Conservation (phyloP, 2,888 invertebrate species). For the Dynastes grantii region DNA sequence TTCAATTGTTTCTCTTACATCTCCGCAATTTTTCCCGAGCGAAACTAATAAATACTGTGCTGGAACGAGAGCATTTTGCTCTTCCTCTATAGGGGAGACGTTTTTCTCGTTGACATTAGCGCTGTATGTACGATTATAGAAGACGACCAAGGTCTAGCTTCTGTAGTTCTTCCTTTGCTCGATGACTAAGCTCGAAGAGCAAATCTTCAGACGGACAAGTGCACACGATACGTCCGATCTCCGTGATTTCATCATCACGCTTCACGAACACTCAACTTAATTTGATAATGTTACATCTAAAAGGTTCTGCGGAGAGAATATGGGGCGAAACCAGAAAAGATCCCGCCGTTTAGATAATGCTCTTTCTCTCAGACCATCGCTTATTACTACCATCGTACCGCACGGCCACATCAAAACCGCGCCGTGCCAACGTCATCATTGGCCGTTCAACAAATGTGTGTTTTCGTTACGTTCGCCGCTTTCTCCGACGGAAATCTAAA, state of each 20-base stretch:
- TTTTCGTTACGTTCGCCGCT: constrained; percentile 24
- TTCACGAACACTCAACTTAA: constrained; percentile 44
- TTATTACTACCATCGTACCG: background rate
- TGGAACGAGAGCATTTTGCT: too few relatives aligned
- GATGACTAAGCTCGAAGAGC: background rate
- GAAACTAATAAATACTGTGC: too few relatives aligned
- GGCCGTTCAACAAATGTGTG: constrained; percentile 33
- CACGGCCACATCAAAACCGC: background rate
- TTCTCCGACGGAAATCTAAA: constrained; percentile 21
- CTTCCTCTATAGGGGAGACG: too few relatives aligned
- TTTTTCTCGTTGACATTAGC: too few relatives aligned
- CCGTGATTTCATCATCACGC: constrained; percentile 45
- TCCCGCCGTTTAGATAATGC: constrained; percentile 34
- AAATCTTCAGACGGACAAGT: constrained; percentile 16
- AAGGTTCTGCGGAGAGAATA: constrained; percentile 37
- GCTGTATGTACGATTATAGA: too few relatives aligned
- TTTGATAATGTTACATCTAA: constrained; percentile 45
- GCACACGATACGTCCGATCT: constrained; percentile 27
- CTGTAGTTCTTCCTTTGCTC: too few relatives aligned
- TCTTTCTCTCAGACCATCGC: constrained; percentile 22
- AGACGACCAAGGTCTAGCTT: too few relatives aligned
- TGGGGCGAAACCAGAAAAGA: constrained; percentile 26
- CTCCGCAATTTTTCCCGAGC: too few relatives aligned
- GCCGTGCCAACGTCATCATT: background rate
- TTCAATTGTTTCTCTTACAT: too few relatives aligned